Conservation (phyloP, 2,797 vertebrate species). For the Coregonus sp. region DNA sequence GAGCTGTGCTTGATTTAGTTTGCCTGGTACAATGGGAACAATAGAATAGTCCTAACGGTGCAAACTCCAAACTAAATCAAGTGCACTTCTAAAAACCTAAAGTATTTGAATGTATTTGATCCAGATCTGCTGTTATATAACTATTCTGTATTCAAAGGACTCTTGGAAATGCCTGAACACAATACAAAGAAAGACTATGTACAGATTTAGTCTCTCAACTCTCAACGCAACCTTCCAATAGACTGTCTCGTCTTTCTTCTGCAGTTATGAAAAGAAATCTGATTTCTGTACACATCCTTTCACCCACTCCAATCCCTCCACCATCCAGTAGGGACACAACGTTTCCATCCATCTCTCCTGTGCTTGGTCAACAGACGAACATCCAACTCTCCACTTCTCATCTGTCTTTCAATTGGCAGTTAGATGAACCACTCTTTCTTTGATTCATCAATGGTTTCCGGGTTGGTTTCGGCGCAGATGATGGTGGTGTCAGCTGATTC, state of each 20-base stretch:
- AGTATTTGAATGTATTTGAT: not conserved
- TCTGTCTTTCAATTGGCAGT: slow-evolving; percentile 43
- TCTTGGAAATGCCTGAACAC: slow-evolving; percentile 77
- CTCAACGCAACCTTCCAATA: slow-evolving; percentile 53
- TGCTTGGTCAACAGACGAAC: slow-evolving; percentile 48
- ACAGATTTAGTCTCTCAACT: slow-evolving; percentile 65
- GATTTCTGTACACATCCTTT: slow-evolving; percentile 69
- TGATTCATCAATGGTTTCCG: slow-evolving; percentile 97
- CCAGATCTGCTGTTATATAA: slow-evolving; percentile 24
- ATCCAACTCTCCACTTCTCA: slow-evolving; percentile 12
- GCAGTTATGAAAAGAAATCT: slow-evolving; percentile 79
- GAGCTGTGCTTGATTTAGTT: not conserved
- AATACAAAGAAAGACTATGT: slow-evolving; percentile 77
- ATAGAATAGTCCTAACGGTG: not conserved
- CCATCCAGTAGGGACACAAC: slow-evolving; percentile 51
- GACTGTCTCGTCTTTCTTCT: slow-evolving; percentile 62
- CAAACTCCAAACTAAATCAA: not conserved
- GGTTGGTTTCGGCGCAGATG: slow-evolving; percentile 93
- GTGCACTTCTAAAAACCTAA: not conserved
- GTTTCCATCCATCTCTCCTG: slow-evolving; percentile 29
- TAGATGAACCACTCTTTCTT: slow-evolving; percentile 99
- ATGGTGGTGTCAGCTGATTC: slow-evolving; percentile 89
- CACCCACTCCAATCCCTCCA: slow-evolving; percentile 39
- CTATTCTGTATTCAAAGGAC: slow-evolving; percentile 77
- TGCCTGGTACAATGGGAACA: not conserved